Base-by-base conservation (phyloP, 2,113 vertebrate species). In the Syngnathoides biaculeatus region DNA sequence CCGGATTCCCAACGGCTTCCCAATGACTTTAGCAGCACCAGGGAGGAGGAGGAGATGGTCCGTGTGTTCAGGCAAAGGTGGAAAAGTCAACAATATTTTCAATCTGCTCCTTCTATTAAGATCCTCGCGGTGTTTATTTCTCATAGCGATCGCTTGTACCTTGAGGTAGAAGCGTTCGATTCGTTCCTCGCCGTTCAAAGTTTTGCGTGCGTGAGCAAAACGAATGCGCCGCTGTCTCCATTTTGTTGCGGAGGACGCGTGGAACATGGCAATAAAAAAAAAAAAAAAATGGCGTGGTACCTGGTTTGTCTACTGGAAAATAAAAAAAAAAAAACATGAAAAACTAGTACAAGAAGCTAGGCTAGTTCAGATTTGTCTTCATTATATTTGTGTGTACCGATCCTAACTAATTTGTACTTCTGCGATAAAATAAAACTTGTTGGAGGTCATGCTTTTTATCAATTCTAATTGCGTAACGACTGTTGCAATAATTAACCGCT, bases 71-170 rank as follows among this genome's bases (percentile, higher is more conserved):
- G 63, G 78, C 65, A 65, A 56, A 27, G 55, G 67, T 78, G 84
- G 87, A 88, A 87, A 90, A 86, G 83, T 88, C 84, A 86, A 90
- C 87, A 85, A 67, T n/a, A 73, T 83, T 83, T 82, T 68, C 73
- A 77, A 71, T 80, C 87, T 86, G 88, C 68, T 79, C 75, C 82
- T 87, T 85, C 85, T 80, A 84, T 87, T 71, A 72, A 72, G 30
- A 67, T 52, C 4, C 19, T 7, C 5, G 13, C 30, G 1, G 30
- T 11, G 20, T 60, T 40, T 39, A 19, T 40, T 40, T 40, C 10
- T 60, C 58, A 40, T 8, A 15, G 22, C 8, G 30, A 13, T 56
- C 6, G 15, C 24, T 26, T 14, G 19, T 15, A 17, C 45, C 19
- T 14, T 17, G 45, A 47, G 19, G 5, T 35, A 35, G 2, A 35